Evolutionary conservation across 2,888 invertebrate genomes (phyloP), one percentile per base, ranked within the genome.

Genomic region (Bombylius major): DNA sequence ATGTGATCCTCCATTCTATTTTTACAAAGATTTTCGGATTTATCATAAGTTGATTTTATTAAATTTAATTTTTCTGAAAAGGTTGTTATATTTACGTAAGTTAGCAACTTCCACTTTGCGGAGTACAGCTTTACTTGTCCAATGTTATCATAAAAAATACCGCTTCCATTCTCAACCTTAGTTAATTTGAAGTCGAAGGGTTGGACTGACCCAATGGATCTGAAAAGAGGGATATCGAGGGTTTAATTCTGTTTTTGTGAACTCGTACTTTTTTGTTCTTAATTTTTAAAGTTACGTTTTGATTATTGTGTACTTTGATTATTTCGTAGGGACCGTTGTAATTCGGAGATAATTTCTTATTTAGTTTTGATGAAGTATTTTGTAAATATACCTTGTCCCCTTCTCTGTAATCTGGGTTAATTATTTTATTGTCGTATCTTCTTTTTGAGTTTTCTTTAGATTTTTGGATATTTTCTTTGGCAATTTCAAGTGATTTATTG

Each of bases 401-500:
- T 13, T 9, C 12, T 44, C 5, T 12, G 4, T 44, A 44, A 11
- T 44, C 12, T 8, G 4, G 44, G 5, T n/a, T 44, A 44, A 9
- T 13, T 44, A 4, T 44, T 44, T 8, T 12, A 12, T 5, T 44
- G 5, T 44, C 44, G 11, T 44, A 44, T 13, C 2, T 13, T 13
- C 12, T 5, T 61, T 70, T 69, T 0, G 66, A 66, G 50, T 14
- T 60, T 61, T 62, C 57, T 62, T 69, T 68, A 9, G 62, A 61
- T 39, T 57, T 59, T 11, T 54, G 44, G 13, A 66, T 60, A 49
- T 65, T 62, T 55, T 66, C 57, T 13, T 60, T 14, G 4, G 66
- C 66, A 59, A 59, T 51, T 58, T 53, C 57, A n/a, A 63, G 58
- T 5, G 63, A 62, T 31, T 57, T 53, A 23, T 63, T 60, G 7